Evolutionary conservation across 2,888 invertebrate genomes (phyloP).

Genomic region (Melolontha melolontha): DNA sequence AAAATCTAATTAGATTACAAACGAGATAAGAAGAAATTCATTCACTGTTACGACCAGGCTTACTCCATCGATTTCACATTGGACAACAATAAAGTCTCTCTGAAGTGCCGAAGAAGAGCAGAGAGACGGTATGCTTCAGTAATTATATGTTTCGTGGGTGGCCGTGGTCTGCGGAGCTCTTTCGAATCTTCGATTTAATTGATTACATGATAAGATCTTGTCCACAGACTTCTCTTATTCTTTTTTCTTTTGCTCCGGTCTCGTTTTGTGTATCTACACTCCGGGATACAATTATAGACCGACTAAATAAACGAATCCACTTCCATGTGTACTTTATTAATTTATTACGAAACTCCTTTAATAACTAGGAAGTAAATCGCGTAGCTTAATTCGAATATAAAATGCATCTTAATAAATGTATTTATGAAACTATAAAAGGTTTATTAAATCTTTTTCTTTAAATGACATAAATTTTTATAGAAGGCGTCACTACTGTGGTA

Average conservation of each 20-base stretch:
- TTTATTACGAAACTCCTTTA: too few species aligned
- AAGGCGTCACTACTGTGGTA: too few species aligned
- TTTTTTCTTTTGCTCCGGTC: not conserved
- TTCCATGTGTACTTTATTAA: too few species aligned
- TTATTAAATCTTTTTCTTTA: too few species aligned
- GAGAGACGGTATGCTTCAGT: slow-evolving; percentile 41
- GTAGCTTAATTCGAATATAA: too few species aligned
- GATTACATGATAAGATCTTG: slow-evolving; percentile 52
- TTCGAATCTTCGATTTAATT: slow-evolving; percentile 51
- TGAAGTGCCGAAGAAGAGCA: not conserved
- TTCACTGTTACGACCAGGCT: slow-evolving; percentile 28
- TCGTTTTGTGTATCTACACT: not conserved
- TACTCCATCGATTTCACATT: slow-evolving; percentile 33
- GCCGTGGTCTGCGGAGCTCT: slow-evolving; percentile 47
- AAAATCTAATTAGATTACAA: slow-evolving; percentile 37
- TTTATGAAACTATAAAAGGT: too few species aligned
- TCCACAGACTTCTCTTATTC: slow-evolving; percentile 39
- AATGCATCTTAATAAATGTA: too few species aligned
- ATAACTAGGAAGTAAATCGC: too few species aligned
- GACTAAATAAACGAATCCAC: too few species aligned
- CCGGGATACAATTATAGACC: too few species aligned
- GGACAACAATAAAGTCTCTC: slow-evolving; percentile 36
- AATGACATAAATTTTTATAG: too few species aligned
- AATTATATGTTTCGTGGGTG: slow-evolving; percentile 56
- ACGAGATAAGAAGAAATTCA: slow-evolving; percentile 33